Conservation (phyloP, 2,113 vertebrate genomes). For the Apaloderma vittatum region DNA sequence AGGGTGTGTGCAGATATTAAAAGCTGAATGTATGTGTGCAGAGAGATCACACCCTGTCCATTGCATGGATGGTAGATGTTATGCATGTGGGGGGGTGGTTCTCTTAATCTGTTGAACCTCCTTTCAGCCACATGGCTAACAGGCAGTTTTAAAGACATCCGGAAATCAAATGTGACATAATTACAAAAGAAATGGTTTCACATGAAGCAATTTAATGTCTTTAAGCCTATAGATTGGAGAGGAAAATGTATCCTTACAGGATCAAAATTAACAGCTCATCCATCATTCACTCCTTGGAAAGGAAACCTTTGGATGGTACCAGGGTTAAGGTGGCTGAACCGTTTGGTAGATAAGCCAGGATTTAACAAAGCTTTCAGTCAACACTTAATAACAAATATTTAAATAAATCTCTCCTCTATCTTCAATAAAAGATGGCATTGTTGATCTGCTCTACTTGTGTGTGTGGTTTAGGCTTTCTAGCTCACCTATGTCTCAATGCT, state of each 20-base stretch:
- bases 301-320: not conserved
- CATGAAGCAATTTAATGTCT: slow-evolving; percentile 39
- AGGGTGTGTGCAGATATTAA: not conserved
- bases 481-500: not conserved
- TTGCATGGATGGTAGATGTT: not conserved
- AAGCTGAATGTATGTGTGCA: not conserved
- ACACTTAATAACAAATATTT: slow-evolving; percentile 10
- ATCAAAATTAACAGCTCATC: slow-evolving; percentile 53
- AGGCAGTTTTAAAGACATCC: slow-evolving; percentile 20
- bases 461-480: not conserved
- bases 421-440: not conserved
- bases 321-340: not conserved
- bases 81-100: not conserved
- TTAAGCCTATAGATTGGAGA: slow-evolving; percentile 20
- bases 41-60: not conserved
- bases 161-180: slow-evolving; percentile 49
- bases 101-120: not conserved
- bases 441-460: not conserved
- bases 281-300: not conserved
- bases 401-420: not conserved
- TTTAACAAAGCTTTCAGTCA: not conserved
- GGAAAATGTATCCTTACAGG: slow-evolving; percentile 17
- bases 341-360: not conserved
- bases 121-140: slow-evolving; percentile 5
- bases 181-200: slow-evolving; percentile 43